Percentiles rank a stretch among this genome's conserved stretches.
phyloP scores from a whole-genome alignment of 30 jellyfish, hydroid and myxozoan genomes.

The Rhopilema esculentum region DNA sequence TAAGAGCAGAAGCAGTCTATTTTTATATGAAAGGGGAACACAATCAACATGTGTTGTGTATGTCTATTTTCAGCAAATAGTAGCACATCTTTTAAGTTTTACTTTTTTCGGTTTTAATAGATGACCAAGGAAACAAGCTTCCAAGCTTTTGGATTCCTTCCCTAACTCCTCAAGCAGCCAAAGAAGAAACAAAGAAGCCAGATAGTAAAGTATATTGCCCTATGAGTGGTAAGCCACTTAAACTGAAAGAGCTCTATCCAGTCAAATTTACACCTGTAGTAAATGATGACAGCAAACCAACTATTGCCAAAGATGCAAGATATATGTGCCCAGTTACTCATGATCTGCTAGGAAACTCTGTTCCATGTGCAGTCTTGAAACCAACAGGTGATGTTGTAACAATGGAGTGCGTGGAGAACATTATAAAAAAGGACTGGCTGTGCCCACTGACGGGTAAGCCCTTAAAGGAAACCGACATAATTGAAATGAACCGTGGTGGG shows the following conservation, averaged over 20 bases:
- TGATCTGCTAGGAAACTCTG: conserved; percentile 83
- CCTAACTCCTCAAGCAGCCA: conserved; percentile 90
- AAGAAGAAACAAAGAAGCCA: conserved; percentile 74
- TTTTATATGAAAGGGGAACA: too few species aligned
- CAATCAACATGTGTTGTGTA: too few species aligned
- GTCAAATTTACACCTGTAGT: conserved; percentile 86
- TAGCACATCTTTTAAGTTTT: too few species aligned
- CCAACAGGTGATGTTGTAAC: conserved; percentile 93
- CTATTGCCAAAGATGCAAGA: conserved; percentile 65
- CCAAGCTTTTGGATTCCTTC: conserved; percentile 98
- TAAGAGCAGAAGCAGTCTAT: too few species aligned
- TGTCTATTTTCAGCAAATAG: too few species aligned
- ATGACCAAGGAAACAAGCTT: conserved; percentile 48
- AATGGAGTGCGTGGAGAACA: conserved; percentile 90
- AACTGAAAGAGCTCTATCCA: conserved; percentile 72
- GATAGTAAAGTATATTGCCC: conserved; percentile 90
- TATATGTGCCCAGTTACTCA: conserved; percentile 90
- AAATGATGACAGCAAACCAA: conserved; percentile 61
- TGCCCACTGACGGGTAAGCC: conserved; percentile 90
- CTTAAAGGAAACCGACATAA: conserved; percentile 79
- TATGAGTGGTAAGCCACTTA: conserved; percentile 80
- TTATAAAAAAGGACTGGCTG: conserved; percentile 86
- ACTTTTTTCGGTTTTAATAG: conserved; percentile 5
- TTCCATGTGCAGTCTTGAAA: conserved; percentile 91
- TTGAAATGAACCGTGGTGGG: conserved; percentile 87